Conservation (phyloP, 2,888 invertebrate species). For the Melieria omissa region DNA sequence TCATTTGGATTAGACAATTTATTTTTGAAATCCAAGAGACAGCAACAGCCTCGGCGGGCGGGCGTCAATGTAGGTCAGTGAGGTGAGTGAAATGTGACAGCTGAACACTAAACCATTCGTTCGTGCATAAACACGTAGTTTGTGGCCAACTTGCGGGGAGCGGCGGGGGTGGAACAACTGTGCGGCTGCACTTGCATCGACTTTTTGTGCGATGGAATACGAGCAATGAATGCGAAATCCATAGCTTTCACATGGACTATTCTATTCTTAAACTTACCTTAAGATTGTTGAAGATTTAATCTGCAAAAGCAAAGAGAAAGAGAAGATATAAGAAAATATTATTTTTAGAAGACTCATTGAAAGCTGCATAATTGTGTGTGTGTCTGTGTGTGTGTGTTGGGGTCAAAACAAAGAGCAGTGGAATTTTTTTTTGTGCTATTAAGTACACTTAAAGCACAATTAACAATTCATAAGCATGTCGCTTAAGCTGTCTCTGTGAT, state of each 20-base stretch:
- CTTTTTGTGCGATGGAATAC: no score
- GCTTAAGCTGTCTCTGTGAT: conserved; percentile 15
- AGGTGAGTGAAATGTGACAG: no score
- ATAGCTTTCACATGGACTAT: no score
- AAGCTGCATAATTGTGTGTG: background rate
- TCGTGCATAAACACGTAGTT: no score
- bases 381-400: background rate
- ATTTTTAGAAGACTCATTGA: background rate
- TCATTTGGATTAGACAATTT: conserved; percentile 35
- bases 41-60: no score
- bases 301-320: background rate
- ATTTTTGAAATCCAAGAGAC: conserved; percentile 2
- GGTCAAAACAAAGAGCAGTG: background rate
- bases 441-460: background rate
- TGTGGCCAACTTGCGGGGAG: no score
- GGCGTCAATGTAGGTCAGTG: no score
- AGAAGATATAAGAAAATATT: background rate
- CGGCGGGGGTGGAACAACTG: no score
- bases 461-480: background rate
- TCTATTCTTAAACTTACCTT: background rate
- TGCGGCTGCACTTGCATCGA: no score
- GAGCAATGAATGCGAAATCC: background rate
- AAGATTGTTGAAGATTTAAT: background rate
- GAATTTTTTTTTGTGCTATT: background rate
- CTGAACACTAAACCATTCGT: no score